Conservation (phyloP, 2,888 invertebrate genomes). For the Cheilosia variabilis region DNA sequence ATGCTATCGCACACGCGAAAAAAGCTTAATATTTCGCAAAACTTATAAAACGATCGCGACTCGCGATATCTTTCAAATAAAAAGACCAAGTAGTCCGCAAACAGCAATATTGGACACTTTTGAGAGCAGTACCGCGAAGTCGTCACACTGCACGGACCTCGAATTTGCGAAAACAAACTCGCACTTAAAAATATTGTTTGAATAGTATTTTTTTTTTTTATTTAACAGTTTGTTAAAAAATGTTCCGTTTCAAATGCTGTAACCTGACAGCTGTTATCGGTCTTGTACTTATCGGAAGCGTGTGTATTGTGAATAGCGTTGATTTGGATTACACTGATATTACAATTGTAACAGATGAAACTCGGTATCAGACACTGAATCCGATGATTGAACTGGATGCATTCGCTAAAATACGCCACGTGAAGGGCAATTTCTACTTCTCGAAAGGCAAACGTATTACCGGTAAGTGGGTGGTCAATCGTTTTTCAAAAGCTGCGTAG, state of each 20-base stretch:
- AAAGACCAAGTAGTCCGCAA: conserved; percentile 54
- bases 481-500: too few relatives aligned
- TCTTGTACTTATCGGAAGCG: conserved; percentile 35
- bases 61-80: conserved; percentile 57
- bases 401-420: conserved; percentile 79
- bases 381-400: conserved; percentile 74
- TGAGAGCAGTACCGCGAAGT: conserved; percentile 11
- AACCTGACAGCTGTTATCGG: conserved; percentile 1
- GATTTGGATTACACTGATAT: conserved; percentile 80
- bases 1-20: conserved; percentile 58
- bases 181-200: not conserved
- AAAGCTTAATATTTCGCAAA: conserved; percentile 55
- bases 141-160: conserved; percentile 1
- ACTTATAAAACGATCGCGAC: conserved; percentile 38
- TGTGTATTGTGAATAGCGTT: conserved; percentile 56
- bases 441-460: conserved; percentile 79
- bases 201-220: not conserved
- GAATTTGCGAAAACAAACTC: not conserved
- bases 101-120: conserved; percentile 54
- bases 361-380: conserved; percentile 77
- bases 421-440: conserved; percentile 81
- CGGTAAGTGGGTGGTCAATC: conserved; percentile 76
- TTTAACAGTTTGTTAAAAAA: conserved; percentile 2
- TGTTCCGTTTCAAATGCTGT: conserved; percentile 30
- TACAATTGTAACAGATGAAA: conserved; percentile 77